These are phyloP conservation scores for Gymnodraco acuticeps DNA, from an alignment of 2,797 vertebrate species.

Conservation along the genomic window DNA sequence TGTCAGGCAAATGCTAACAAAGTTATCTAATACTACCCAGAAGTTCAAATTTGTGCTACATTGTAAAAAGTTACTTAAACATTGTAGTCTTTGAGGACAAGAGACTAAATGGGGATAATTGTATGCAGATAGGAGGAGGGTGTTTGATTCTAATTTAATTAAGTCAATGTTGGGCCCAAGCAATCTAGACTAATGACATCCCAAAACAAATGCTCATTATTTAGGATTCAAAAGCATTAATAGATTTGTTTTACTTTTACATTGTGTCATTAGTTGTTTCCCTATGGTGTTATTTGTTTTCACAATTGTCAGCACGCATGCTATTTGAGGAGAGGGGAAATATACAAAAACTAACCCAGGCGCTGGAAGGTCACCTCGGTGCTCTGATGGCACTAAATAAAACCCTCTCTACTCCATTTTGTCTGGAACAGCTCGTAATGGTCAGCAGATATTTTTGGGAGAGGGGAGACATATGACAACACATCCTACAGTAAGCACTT, in stretches of 20 bases:
- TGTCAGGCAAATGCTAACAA: no score
- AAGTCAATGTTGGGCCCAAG: no score
- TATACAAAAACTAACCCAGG: neutral
- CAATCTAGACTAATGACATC: neutral
- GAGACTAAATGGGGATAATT: no score
- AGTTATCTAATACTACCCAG: no score
- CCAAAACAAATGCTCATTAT: neutral
- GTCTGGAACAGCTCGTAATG: slow-evolving; percentile 55
- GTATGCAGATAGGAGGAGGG: no score
- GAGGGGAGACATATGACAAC: slow-evolving; percentile 58
- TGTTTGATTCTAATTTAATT: no score
- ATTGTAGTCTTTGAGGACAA: no score
- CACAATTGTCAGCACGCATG: neutral
- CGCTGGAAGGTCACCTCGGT: slow-evolving; percentile 47
- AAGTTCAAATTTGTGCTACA: no score
- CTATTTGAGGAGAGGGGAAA: slow-evolving; percentile 5
- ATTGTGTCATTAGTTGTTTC: neutral
- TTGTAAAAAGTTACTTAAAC: no score
- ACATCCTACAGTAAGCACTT: slow-evolving; percentile 64
- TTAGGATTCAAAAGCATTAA: neutral
- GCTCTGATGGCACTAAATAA: slow-evolving; percentile 33
- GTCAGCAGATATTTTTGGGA: slow-evolving; percentile 63
- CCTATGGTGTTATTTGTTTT: neutral
- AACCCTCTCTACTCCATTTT: slow-evolving; percentile 56
- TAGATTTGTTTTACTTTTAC: neutral